These are phyloP conservation scores for Stomatorhinus ivindoensis DNA, from an alignment of 2,113 vertebrate species.

Conservation along the genomic window DNA sequence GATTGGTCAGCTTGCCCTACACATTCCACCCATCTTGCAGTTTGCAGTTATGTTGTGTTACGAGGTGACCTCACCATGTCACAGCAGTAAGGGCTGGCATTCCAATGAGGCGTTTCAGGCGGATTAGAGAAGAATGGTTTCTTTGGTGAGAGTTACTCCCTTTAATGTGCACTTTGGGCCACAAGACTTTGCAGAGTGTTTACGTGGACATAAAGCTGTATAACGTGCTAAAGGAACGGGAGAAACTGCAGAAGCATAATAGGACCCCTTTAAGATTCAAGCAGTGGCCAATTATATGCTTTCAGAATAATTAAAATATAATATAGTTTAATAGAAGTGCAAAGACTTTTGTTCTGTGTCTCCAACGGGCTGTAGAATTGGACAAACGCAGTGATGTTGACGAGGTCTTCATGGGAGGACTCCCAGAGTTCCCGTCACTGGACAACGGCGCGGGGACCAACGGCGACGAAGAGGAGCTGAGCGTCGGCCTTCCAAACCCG, in stretches of 20 bases:
- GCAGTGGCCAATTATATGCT: background rate
- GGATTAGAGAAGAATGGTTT: no score
- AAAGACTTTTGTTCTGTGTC: background rate
- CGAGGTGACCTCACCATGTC: background rate
- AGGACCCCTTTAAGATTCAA: background rate
- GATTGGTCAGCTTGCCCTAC: background rate
- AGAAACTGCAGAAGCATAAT: background rate
- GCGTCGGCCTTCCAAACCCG: constrained; percentile 65
- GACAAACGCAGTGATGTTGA: constrained; percentile 75
- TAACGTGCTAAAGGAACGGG: background rate
- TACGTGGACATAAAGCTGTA: background rate
- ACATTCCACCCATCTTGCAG: background rate
- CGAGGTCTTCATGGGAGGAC: constrained; percentile 74
- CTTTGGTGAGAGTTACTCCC: background rate
- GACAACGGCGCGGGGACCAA: constrained; percentile 81
- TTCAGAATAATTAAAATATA: background rate
- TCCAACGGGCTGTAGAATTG: constrained; percentile 62
- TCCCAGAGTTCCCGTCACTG: constrained; percentile 83
- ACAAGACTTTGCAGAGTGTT: background rate
- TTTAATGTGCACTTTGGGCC: background rate
- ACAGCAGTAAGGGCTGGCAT: background rate
- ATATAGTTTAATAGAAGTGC: background rate
- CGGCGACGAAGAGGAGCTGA: constrained; percentile 72
- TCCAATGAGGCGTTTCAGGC: background rate
- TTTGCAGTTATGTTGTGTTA: background rate